Conservation (phyloP, 2,888 invertebrate genomes). For the Liodrosophila aerea region DNA sequence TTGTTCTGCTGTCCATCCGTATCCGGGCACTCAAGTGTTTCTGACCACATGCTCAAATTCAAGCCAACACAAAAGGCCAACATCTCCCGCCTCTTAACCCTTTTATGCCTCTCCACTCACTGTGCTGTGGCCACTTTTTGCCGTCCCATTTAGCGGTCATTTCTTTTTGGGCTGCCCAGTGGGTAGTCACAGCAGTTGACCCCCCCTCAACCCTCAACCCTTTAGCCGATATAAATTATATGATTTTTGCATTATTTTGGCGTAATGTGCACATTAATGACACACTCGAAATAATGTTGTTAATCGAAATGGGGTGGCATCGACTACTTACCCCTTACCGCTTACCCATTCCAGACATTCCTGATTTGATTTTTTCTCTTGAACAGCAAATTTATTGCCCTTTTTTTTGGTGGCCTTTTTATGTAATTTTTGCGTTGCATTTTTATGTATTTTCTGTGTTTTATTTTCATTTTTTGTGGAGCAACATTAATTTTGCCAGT, state of each 20-base stretch:
- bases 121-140: slow-evolving; percentile 64
- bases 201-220: too few species aligned
- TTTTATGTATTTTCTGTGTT: slow-evolving; percentile 56
- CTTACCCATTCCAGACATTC: neutral
- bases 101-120: slow-evolving; percentile 25
- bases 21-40: slow-evolving; percentile 40
- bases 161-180: slow-evolving; percentile 22
- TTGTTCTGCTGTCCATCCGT: slow-evolving; percentile 34
- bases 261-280: slow-evolving; percentile 76
- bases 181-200: slow-evolving; percentile 3
- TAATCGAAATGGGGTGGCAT: slow-evolving; percentile 55
- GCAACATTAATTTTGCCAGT: slow-evolving; percentile 60
- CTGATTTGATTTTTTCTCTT: slow-evolving; percentile 36
- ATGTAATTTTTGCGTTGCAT: slow-evolving; percentile 72
- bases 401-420: slow-evolving; percentile 65
- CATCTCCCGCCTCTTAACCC: slow-evolving; percentile 55
- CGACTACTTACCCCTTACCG: neutral
- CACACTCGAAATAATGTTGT: slow-evolving; percentile 75
- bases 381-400: slow-evolving; percentile 64
- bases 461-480: slow-evolving; percentile 25
- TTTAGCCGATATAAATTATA: slow-evolving; percentile 66
- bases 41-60: slow-evolving; percentile 68
- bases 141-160: slow-evolving; percentile 57
- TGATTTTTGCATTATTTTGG: slow-evolving; percentile 77
- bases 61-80: slow-evolving; percentile 59